Percentiles rank a stretch among this genome's conserved stretches.
Conservation (phyloP, 2,797 vertebrate species). For the Lagorchestes hirsutus region DNA sequence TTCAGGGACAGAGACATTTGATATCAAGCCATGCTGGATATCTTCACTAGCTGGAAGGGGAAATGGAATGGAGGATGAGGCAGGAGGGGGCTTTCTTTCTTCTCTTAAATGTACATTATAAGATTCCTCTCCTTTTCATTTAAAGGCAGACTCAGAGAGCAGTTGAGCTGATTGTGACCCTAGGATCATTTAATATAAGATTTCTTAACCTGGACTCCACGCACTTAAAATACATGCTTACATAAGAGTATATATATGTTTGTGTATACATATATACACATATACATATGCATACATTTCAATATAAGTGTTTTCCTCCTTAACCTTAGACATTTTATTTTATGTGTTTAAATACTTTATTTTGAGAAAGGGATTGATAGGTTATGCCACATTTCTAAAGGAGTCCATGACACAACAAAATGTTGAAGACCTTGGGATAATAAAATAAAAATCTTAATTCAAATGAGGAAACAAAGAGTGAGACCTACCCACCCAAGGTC, state of each 20-base stretch:
- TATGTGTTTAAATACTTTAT: neutral
- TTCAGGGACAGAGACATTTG: constrained; percentile 13
- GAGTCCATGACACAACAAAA: neutral
- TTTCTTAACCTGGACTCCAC: neutral
- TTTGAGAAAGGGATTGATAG: neutral
- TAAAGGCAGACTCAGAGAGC: neutral
- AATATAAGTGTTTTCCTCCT: neutral
- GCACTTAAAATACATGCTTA: neutral
- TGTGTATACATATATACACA: neutral
- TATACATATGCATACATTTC: neutral
- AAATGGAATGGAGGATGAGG: neutral
- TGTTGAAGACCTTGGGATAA: neutral
- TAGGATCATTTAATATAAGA: neutral
- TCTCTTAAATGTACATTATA: neutral
- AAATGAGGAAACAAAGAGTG: neutral
- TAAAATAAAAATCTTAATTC: neutral
- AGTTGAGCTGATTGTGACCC: neutral
- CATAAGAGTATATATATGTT: neutral
- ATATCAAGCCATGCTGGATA: neutral
- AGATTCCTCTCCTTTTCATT: neutral
- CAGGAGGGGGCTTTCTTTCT: neutral
- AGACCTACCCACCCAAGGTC: neutral
- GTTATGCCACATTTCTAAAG: neutral
- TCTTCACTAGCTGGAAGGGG: neutral
- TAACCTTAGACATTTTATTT: neutral